Percentiles rank a stretch among this genome's conserved stretches.
Evolutionary conservation across 2,888 invertebrate species (phyloP).

Genomic region (Lacanobia wlatinum): DNA sequence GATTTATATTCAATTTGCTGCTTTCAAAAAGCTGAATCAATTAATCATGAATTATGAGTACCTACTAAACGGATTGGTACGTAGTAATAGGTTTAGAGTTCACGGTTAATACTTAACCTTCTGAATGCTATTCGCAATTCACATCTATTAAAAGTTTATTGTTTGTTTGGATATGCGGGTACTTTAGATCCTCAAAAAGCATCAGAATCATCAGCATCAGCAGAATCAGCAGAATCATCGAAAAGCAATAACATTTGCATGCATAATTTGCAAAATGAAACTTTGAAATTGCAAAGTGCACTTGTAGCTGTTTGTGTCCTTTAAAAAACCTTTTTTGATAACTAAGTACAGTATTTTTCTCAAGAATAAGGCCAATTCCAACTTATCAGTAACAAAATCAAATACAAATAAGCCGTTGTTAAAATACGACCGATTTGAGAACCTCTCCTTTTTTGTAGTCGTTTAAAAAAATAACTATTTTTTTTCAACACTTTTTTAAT

Average conservation of each 20-base stretch:
- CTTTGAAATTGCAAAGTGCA: neutral
- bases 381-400: neutral
- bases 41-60: slow-evolving; percentile 28
- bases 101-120: slow-evolving; percentile 40
- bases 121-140: slow-evolving; percentile 13
- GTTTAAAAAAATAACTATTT: too few species aligned
- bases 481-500: too few species aligned
- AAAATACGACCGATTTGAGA: too few species aligned
- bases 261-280: slow-evolving; percentile 13
- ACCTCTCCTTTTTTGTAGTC: too few species aligned
- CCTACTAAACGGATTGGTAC: slow-evolving; percentile 2
- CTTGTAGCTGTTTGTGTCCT: neutral
- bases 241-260: slow-evolving; percentile 15
- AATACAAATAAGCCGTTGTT: too few species aligned
- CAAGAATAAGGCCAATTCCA: neutral
- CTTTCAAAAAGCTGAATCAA: slow-evolving; percentile 19
- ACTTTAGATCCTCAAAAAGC: slow-evolving; percentile 6
- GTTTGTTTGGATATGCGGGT: slow-evolving; percentile 41
- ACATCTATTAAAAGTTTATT: slow-evolving; percentile 36
- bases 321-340: neutral
- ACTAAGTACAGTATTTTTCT: neutral
- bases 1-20: neutral
- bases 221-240: neutral
- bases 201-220: too few species aligned
- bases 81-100: slow-evolving; percentile 28